Percentiles rank a stretch among this genome's conserved stretches.
phyloP scores from a whole-genome alignment of 2,113 vertebrate genomes.

The Odocoileus hemionus region DNA sequence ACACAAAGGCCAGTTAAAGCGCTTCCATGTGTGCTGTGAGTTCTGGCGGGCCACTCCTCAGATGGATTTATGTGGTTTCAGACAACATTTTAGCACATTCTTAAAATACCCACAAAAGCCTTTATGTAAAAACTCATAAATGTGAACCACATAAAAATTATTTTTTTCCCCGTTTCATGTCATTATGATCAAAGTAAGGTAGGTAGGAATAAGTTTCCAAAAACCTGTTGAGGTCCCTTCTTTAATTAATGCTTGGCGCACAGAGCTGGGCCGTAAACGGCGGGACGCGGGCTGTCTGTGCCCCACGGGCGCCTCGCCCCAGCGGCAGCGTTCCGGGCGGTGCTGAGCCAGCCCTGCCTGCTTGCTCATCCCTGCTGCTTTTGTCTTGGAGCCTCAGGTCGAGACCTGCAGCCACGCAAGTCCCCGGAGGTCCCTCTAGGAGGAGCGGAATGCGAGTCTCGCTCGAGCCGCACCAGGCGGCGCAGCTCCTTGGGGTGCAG shows the following conservation, averaged over 20 bases:
- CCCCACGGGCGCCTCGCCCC: not conserved
- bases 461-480: not conserved
- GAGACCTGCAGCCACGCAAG: not conserved
- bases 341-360: not conserved
- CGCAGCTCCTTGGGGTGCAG: not conserved
- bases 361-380: not conserved
- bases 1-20: constrained; percentile 75
- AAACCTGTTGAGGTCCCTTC: constrained; percentile 62
- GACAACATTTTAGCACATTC: constrained; percentile 87
- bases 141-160: constrained; percentile 81
- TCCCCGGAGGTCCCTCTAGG: not conserved
- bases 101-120: constrained; percentile 87
- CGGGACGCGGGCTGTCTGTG: constrained; percentile 37
- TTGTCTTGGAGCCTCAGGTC: not conserved
- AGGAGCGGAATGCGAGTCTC: not conserved
- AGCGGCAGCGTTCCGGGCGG: not conserved
- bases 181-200: constrained; percentile 81
- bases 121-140: constrained; percentile 86
- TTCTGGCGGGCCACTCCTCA: constrained; percentile 77
- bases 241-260: constrained; percentile 76
- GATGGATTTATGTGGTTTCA: constrained; percentile 82
- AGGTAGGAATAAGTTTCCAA: constrained; percentile 78
- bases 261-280: constrained; percentile 59
- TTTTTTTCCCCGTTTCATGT: constrained; percentile 74
- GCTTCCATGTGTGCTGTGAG: constrained; percentile 81